phyloP scores from a whole-genome alignment of 2,797 vertebrate species.

The Artibeus jamaicensis region DNA sequence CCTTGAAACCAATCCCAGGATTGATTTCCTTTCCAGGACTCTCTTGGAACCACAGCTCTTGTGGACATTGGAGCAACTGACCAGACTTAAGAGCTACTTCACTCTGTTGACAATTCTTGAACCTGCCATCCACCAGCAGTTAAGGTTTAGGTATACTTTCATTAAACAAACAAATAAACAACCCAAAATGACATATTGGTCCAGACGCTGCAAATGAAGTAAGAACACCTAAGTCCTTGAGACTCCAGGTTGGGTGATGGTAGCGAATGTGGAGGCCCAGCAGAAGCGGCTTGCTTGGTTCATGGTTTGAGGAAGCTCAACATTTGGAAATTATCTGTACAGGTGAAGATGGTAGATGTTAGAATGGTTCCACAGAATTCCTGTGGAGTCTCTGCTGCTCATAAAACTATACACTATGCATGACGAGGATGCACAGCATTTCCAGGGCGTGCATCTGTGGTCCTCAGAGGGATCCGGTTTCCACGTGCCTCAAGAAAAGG shows the following conservation, averaged over 20 bases:
- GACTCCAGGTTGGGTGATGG: background rate
- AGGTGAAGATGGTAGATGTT: background rate
- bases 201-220: background rate
- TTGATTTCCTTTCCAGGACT: slow-evolving; percentile 37
- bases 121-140: background rate
- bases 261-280: background rate
- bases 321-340: background rate
- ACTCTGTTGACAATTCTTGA: background rate
- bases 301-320: background rate
- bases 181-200: background rate
- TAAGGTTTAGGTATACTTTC: slow-evolving; percentile 21
- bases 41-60: background rate
- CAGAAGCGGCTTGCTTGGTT: background rate
- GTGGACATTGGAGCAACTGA: background rate
- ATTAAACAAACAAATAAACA: slow-evolving; percentile 5
- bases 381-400: background rate
- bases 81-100: background rate
- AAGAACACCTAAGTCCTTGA: background rate
- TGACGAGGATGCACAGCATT: accelerated
- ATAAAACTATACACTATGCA: background rate
- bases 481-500: background rate
- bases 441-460: background rate
- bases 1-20: slow-evolving; percentile 31
- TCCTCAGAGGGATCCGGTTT: background rate
- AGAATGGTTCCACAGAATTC: background rate